Percentiles rank a stretch among this genome's conserved stretches.
Evolutionary conservation across 2,797 vertebrate genomes (phyloP).

Genomic region (Poecilia velifera): DNA sequence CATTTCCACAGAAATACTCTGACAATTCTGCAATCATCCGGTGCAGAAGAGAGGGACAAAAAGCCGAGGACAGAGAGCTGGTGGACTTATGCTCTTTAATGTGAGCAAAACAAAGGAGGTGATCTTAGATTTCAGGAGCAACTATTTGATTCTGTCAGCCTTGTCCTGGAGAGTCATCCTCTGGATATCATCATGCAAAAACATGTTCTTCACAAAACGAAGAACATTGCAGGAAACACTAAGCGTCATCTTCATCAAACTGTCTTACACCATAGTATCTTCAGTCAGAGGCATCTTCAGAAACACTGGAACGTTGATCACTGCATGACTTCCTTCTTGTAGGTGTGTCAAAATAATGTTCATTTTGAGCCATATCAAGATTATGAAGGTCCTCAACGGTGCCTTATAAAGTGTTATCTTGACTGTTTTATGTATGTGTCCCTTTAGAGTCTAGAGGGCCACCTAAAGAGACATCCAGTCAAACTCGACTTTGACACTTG

Average conservation of each 20-base stretch:
- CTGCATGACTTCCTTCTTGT: background rate
- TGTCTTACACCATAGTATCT: background rate
- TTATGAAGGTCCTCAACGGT: no score
- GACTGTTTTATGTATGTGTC: no score
- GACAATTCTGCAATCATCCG: background rate
- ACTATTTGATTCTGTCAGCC: background rate
- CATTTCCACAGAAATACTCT: background rate
- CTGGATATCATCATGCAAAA: no score
- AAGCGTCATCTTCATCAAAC: no score
- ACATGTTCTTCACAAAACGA: no score
- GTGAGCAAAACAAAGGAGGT: background rate
- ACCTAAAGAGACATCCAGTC: no score
- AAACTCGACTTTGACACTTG: no score
- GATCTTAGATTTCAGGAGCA: background rate
- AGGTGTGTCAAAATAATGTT: no score
- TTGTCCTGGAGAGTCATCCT: background rate
- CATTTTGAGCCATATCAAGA: no score
- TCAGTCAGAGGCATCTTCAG: background rate
- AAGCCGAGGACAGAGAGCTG: background rate
- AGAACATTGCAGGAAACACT: no score
- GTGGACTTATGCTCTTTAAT: background rate
- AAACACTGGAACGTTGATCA: background rate
- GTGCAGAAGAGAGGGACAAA: background rate
- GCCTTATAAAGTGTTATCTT: no score
- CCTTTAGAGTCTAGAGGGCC: no score